Percentiles rank a stretch among this genome's conserved stretches.
Evolutionary conservation across 1,140 invertebrate species (phyloP).

Genomic region (Himalopsyche phryganea): DNA sequence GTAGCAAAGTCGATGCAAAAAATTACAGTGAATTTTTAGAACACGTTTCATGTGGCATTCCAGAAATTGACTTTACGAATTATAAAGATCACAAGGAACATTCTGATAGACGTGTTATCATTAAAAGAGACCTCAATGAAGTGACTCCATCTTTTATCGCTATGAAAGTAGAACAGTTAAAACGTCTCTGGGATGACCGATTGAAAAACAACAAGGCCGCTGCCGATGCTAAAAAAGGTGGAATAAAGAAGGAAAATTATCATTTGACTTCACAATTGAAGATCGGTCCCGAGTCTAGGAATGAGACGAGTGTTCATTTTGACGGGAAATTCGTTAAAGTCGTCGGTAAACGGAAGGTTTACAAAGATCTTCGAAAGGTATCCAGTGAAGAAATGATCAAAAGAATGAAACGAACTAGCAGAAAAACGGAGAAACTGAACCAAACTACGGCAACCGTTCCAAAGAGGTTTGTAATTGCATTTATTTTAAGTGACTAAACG

Average conservation of each 20-base stretch:
- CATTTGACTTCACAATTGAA: slow-evolving; percentile 20
- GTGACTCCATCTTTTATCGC: slow-evolving; percentile 10
- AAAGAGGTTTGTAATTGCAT: slow-evolving; percentile 46
- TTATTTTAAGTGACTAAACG: too few relatives aligned
- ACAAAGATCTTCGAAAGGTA: slow-evolving; percentile 22
- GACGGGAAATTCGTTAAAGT: not conserved
- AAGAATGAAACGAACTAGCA: slow-evolving; percentile 49
- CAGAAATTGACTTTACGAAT: too few relatives aligned
- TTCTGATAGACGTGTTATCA: not conserved
- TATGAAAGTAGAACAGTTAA: slow-evolving; percentile 14
- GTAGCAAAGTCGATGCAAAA: not conserved
- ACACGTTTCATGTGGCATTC: too few relatives aligned
- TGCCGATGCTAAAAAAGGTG: not conserved
- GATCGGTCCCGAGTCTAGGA: slow-evolving; percentile 9
- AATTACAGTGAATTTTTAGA: not conserved
- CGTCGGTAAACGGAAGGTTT: slow-evolving; percentile 28
- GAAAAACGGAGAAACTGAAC: slow-evolving; percentile 51
- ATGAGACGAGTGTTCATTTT: not conserved
- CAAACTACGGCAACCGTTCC: slow-evolving; percentile 51
- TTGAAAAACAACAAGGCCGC: not conserved
- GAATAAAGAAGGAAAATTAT: slow-evolving; percentile 15
- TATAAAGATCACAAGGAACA: not conserved
- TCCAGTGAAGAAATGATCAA: slow-evolving; percentile 35
- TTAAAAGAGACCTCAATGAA: slow-evolving; percentile 7
- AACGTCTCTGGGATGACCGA: slow-evolving; percentile 12